phyloP scores from a whole-genome alignment of 2,113 vertebrate species.

The Coptodon rendalli region DNA sequence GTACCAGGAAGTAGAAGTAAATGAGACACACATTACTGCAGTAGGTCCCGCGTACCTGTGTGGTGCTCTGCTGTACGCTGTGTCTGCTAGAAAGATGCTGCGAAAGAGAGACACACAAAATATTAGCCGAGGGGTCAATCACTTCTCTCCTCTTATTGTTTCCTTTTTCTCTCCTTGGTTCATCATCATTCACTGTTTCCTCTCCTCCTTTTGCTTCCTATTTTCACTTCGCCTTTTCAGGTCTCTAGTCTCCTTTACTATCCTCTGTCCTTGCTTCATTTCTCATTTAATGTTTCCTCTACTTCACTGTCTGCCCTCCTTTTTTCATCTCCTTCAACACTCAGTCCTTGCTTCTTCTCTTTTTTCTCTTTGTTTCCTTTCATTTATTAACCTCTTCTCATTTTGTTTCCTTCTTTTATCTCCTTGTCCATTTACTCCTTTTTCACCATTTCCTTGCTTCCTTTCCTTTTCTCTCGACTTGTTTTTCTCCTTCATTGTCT shows the following conservation, averaged over 20 bases:
- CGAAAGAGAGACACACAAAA: background rate
- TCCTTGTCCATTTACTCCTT: background rate
- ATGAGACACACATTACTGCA: background rate
- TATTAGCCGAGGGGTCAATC: background rate
- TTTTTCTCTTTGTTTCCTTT: background rate
- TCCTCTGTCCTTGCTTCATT: fast-evolving
- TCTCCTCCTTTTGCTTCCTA: background rate
- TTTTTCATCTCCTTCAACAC: background rate
- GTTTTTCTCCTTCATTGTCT: background rate
- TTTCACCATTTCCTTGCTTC: background rate
- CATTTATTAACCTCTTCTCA: background rate
- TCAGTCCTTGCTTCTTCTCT: fast-evolving
- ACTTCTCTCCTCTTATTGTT: background rate
- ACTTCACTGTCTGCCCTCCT: background rate
- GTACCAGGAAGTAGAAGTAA: background rate
- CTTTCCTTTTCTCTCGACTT: background rate
- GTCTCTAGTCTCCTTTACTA: background rate
- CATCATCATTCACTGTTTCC: background rate
- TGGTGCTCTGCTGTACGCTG: slow-evolving; percentile 92
- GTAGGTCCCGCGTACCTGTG: slow-evolving; percentile 76
- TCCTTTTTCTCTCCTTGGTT: background rate
- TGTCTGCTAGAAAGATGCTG: slow-evolving; percentile 96
- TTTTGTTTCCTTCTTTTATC: background rate
- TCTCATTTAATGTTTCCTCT: background rate
- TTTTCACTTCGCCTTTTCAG: background rate